phyloP scores from a whole-genome alignment of 2,888 invertebrate genomes.

The Magallana nippona region DNA sequence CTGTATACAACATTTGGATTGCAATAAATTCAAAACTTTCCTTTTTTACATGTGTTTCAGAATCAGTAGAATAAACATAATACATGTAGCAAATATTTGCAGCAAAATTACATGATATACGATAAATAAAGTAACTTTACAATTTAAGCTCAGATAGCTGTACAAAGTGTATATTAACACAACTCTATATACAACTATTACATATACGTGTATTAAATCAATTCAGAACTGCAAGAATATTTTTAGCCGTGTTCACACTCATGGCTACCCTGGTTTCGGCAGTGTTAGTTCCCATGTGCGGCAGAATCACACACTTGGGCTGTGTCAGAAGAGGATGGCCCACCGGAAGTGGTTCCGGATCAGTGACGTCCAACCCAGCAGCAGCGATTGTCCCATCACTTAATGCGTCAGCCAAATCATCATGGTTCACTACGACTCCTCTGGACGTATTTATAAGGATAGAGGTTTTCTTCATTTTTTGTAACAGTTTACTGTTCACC shows the following conservation, averaged over 20 bases:
- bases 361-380: conserved; percentile 94
- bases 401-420: conserved; percentile 88
- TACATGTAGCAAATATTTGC: too few species aligned
- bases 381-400: conserved; percentile 86
- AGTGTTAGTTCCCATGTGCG: conserved; percentile 93
- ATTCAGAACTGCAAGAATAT: conserved; percentile 86
- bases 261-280: conserved; percentile 87
- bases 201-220: not conserved
- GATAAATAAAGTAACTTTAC: not conserved
- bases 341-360: conserved; percentile 92
- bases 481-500: conserved; percentile 89
- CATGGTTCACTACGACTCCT: conserved; percentile 85
- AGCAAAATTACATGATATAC: too few species aligned
- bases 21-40: too few species aligned
- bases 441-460: conserved; percentile 93
- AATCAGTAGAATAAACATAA: too few species aligned
- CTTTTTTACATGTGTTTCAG: too few species aligned
- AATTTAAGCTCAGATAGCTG: not conserved
- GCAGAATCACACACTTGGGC: conserved; percentile 89
- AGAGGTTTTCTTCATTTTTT: conserved; percentile 90
- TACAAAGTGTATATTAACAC: not conserved
- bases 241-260: conserved; percentile 88
- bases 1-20: too few species aligned
- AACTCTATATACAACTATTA: not conserved
- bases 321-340: conserved; percentile 88